Base-by-base conservation (phyloP, 2,113 vertebrate genomes). In the Ammospiza caudacuta region DNA sequence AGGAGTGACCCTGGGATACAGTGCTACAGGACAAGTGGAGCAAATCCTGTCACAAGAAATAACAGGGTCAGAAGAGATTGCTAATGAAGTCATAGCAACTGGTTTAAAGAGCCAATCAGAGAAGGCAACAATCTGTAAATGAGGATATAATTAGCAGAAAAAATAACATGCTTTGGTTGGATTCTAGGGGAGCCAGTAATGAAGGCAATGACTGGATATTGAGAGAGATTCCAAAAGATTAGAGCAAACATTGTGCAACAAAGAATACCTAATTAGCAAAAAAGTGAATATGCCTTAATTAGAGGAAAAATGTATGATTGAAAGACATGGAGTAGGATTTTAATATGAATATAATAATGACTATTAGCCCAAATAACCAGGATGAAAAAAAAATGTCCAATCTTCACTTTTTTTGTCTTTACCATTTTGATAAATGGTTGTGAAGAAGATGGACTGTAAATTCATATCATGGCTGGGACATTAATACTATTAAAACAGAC, bases 51-150 rank as follows among this genome's bases (percentile, higher is more conserved):
- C 98, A 98, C 94, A 89, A 97, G 98, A 98, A 98, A 98, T 98
- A 98, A 98, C 98, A 98, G 98, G 98, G 98, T 98, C 98, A 98
- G 97, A 97, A 98, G 98, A 98, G 97, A 96, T 87, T 94, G 97
- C 96, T 98, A 98, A 98, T 98, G 98, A 98, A 98, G 98, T 98
- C 98, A 98, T 97, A 98, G 98, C 97, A 98, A 98, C 98, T 98
- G 87, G 97, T 96, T 94, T 97, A 89, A 96, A 61, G 96, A 98
- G 97, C 98, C 98, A 98, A 98, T 98, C 98, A 96, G 97, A 97
- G 97, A 92, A 98, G 96, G 98, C 97, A 94, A 98, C 98, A 97
- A 97, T 97, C 98, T 98, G 98, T 98, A 98, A 98, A 98, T 98
- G 98, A 98, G 98, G 98, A 98, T 98, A 98, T 98, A 98, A 98